These are phyloP conservation scores for Lithobates sylvaticus DNA, from an alignment of 2,797 vertebrate genomes.

Conservation along the genomic window DNA sequence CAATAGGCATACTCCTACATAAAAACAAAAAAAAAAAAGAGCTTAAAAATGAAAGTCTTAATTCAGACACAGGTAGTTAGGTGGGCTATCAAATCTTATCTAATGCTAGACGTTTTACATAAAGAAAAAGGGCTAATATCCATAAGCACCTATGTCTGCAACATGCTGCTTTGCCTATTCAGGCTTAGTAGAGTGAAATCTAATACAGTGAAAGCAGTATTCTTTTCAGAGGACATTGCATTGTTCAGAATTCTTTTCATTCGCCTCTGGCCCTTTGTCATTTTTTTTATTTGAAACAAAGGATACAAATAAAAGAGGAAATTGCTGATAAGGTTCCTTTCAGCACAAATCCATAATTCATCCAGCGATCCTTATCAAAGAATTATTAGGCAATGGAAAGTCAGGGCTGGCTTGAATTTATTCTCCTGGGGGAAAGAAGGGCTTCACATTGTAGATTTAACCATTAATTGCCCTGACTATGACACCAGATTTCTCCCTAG, in stretches of 20 bases:
- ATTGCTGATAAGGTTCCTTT: conserved; percentile 53
- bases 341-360: conserved; percentile 35
- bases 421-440: conserved; percentile 27
- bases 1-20: not conserved
- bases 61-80: not conserved
- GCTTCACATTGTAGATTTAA: conserved; percentile 50
- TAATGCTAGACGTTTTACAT: not conserved
- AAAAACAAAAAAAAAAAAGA: not conserved
- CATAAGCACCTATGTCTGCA: conserved; percentile 8
- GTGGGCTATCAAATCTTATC: conserved; percentile 12
- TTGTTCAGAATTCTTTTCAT: conserved; percentile 61
- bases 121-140: conserved; percentile 3
- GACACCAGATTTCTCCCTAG: conserved; percentile 15
- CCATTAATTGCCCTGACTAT: conserved; percentile 52
- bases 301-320: conserved; percentile 60
- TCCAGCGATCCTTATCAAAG: conserved; percentile 44
- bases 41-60: not conserved
- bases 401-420: conserved; percentile 31
- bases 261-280: conserved; percentile 55
- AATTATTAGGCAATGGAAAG: conserved; percentile 54
- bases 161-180: conserved; percentile 33
- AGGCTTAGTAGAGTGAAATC: conserved; percentile 46
- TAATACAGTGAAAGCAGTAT: conserved; percentile 50
- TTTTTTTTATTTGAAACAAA: conserved; percentile 46
- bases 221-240: conserved; percentile 59